Evolutionary conservation across 2,888 invertebrate genomes (phyloP).

Genomic region (Athetis lepigone): DNA sequence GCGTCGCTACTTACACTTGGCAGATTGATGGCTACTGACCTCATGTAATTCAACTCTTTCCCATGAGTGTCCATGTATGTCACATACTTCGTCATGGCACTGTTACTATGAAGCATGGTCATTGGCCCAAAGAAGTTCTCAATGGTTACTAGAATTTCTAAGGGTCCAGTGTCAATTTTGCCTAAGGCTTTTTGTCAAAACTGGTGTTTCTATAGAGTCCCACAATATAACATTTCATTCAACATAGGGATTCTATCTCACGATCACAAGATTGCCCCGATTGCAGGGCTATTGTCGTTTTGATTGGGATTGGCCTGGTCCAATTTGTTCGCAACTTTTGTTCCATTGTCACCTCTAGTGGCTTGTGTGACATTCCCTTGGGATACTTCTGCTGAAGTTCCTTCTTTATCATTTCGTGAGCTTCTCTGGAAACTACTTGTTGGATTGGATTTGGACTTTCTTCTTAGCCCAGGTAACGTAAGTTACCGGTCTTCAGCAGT

Average conservation of each 20-base stretch:
- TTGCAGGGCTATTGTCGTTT: conserved; percentile 17
- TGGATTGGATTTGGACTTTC: too few species aligned
- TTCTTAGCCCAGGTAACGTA: background rate
- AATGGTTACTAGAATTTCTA: background rate
- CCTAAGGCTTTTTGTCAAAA: background rate
- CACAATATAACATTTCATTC: background rate
- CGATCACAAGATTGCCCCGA: conserved; percentile 8
- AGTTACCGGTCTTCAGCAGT: background rate
- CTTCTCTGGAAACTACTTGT: background rate
- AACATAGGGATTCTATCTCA: conserved; percentile 5
- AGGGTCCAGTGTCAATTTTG: background rate
- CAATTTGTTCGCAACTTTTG: conserved; percentile 3
- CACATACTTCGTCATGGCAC: conserved; percentile 58
- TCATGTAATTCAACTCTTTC: conserved; percentile 44
- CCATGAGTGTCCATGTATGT: conserved; percentile 38
- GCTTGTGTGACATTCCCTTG: background rate
- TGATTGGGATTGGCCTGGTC: conserved; percentile 1
- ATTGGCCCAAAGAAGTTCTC: background rate
- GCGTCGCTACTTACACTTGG: conserved; percentile 40
- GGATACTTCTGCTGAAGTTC: background rate
- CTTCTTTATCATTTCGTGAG: background rate
- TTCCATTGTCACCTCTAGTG: conserved; percentile 13
- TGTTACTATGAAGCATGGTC: conserved; percentile 16
- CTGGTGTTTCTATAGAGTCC: background rate
- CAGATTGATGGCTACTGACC: conserved; percentile 34